Base-by-base conservation (phyloP, 2,888 invertebrate genomes). In the Rhingia rostrata region DNA sequence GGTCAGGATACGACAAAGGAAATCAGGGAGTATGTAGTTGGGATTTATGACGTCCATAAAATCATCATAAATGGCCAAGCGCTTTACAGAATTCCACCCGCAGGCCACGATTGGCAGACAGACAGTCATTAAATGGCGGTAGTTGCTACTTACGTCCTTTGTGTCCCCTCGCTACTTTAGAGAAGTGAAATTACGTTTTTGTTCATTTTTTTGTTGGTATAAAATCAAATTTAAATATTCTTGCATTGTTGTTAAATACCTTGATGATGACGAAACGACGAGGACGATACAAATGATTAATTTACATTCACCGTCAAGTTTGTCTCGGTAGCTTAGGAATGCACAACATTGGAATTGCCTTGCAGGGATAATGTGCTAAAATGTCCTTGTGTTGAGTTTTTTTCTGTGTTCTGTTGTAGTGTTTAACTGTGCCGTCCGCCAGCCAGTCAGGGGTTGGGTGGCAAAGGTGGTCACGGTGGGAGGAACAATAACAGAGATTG, bases 1-100 rank as follows among this genome's bases (percentile, higher is more conserved):
- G 58, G 58, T 49, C 58, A 70, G 70, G 49, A 70, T 43, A 39
- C 49, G 49, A 70, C 70, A 70, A 60, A 70, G 58, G 58, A 70
- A 60, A 70, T 70, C 70, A 58, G 32, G 32, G 49, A 51, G 60
- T 70, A 33, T 39, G 37, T 56, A 66, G 72, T 73, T 53, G 58
- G 51, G 45, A 79, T 73, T 79, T 79, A 79, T 73, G 73, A 30
- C 64, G 22, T 45, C 51, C 79, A 79, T 79, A 79, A 79, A 79
- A 79, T 79, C 64, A 73, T 66, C 73, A 79, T 73, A 60, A 66
- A 66, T 53, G 53, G 54, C 73, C 37, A 49, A 79, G 58, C 63
- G 37, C 60, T 47, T 73, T 41, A 37, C 60, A 10, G 73, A 60
- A 66, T 53, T 43, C 37, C 22, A 64, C 33, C 39, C 39, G 12